These are phyloP conservation scores for Conomelus anceps DNA, from an alignment of 2,888 invertebrate genomes.

Conservation along the genomic window DNA sequence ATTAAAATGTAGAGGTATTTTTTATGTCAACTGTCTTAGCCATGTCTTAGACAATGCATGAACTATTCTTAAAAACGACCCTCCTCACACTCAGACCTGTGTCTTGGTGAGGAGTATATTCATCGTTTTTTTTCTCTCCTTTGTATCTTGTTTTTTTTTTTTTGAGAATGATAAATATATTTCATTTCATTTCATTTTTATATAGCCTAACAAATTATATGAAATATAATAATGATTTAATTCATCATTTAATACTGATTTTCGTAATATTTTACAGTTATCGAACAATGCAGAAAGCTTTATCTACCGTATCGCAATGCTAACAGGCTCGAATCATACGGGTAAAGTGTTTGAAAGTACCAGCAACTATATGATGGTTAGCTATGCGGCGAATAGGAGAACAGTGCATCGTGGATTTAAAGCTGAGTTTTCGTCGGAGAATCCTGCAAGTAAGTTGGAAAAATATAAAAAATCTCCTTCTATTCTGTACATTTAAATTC, in stretches of 20 bases:
- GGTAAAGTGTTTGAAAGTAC: background rate
- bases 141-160: too few species aligned
- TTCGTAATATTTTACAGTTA: background rate
- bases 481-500: background rate
- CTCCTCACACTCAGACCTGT: too few species aligned
- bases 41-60: too few species aligned
- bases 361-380: slow-evolving; percentile 10
- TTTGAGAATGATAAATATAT: too few species aligned
- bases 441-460: background rate
- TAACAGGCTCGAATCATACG: background rate
- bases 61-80: too few species aligned
- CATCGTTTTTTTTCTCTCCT: too few species aligned
- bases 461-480: background rate
- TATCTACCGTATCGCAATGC: background rate
- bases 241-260: background rate
- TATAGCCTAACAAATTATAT: background rate
- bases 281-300: background rate
- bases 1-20: too few species aligned
- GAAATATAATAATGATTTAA: background rate
- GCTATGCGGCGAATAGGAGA: background rate
- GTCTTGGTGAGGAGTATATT: too few species aligned
- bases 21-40: too few species aligned
- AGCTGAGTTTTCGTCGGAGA: slow-evolving; percentile 19
- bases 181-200: too few species aligned
- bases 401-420: slow-evolving; percentile 18